Percentiles rank a stretch among this genome's conserved stretches.
phyloP scores from a whole-genome alignment of 2,113 vertebrate genomes.

The Ardeotis arabs region DNA sequence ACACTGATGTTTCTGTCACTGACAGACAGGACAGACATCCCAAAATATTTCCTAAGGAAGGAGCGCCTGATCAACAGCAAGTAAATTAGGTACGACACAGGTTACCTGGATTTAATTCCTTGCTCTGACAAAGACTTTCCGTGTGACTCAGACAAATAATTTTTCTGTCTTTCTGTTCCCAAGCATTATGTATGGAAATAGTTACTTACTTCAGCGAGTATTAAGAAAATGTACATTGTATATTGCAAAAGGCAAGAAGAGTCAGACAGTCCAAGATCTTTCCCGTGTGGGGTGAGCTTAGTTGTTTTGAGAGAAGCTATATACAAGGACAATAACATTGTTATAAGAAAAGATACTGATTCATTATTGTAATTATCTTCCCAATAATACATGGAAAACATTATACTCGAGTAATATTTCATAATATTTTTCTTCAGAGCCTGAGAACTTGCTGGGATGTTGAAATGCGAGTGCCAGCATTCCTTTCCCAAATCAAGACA shows the following conservation, averaged over 20 bases:
- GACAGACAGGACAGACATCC: not conserved
- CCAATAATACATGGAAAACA: not conserved
- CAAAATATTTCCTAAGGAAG: not conserved
- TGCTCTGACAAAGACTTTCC: not conserved
- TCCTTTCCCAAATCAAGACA: not conserved
- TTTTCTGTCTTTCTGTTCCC: not conserved
- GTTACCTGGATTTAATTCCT: slow-evolving; percentile 5
- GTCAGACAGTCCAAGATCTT: not conserved
- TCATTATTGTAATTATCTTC: slow-evolving; percentile 21
- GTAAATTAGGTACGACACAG: not conserved
- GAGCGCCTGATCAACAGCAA: not conserved
- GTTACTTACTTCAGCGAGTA: not conserved
- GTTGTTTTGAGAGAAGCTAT: not conserved
- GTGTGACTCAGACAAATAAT: not conserved
- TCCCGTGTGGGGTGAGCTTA: not conserved
- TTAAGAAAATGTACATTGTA: not conserved
- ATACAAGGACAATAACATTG: not conserved
- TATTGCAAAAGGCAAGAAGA: not conserved
- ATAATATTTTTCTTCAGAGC: slow-evolving; percentile 8
- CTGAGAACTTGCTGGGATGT: not conserved
- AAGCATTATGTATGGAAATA: not conserved
- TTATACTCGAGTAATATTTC: not conserved
- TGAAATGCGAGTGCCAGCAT: not conserved
- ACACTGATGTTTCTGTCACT: not conserved
- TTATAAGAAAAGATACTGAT: not conserved